Evolutionary conservation across 1,140 invertebrate genomes (phyloP), one percentile per base, ranked within the genome.

Genomic region (Fopius arisanus): DNA sequence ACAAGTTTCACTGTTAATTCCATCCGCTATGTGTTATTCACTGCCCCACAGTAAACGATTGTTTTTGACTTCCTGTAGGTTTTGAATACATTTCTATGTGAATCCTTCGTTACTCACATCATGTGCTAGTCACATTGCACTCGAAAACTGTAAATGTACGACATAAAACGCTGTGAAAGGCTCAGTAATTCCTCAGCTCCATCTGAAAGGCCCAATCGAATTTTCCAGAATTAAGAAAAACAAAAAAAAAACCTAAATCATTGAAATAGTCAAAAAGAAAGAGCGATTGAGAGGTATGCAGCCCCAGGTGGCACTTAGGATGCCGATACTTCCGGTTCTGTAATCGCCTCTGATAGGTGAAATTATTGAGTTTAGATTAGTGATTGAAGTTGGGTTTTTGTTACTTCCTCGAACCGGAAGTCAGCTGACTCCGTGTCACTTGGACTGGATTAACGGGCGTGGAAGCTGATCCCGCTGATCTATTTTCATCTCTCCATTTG

Each of bases 241-340:
- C 12, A 40, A 51, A 59, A 48, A 72, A 26, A 72, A 72, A 31
- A 21, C 16, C 33, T 9, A 67, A 62, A 83, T 84, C 82, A 82
- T 83, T 77, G 83, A 75, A 79, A 70, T 31, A 37, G 51, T 70
- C 31, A 74, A 54, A 77, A 31, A 72, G 26, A 67, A 51, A 77
- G 12, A 72, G 79, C 82, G 79, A 82, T 82, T 76, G 82, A 83
- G 87, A 88, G 86, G 87, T 87, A 88, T 88, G 87, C 86, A 88
- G 87, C 80, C 83, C 86, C 80, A 85, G 83, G 83, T 87, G 84
- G 83, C 84, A 88, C 86, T 88, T 87, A 86, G 86, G 82, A 87
- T 84, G 82, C 78, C 77, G 84, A 82, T 80, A 80, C 77, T 80
- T 74, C 76, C 80, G 79, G 79, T 85, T 84, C 73, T 59, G 23